phyloP scores from a whole-genome alignment of 2,888 invertebrate species.

The Tiliacea aurago region DNA sequence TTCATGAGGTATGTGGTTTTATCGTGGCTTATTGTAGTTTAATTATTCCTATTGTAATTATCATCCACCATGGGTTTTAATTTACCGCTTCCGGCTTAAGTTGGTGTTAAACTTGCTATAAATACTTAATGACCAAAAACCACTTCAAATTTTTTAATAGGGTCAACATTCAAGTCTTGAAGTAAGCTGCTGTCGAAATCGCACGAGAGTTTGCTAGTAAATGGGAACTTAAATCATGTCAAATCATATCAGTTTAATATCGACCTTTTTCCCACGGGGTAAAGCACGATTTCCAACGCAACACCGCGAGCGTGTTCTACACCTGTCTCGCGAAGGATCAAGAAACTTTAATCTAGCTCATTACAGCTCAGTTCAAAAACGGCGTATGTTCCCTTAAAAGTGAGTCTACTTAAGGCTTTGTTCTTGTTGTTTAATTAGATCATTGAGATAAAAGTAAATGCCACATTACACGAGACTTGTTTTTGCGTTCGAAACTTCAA shows the following conservation, averaged over 20 bases:
- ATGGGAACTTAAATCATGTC: conserved; percentile 77
- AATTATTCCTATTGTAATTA: conserved; percentile 4
- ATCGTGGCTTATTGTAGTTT: background rate
- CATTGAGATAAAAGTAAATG: conserved; percentile 84
- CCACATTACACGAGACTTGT: conserved; percentile 76
- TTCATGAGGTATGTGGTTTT: background rate
- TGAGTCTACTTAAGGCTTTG: conserved; percentile 76
- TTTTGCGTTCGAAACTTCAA: conserved; percentile 75
- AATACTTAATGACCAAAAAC: conserved; percentile 5
- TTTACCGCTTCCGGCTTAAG: background rate
- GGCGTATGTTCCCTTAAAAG: conserved; percentile 75
- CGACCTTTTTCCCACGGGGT: conserved; percentile 71
- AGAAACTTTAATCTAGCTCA: conserved; percentile 84
- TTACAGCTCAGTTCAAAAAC: conserved; percentile 76
- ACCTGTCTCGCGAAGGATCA: conserved; percentile 85
- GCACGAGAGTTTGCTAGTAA: conserved; percentile 77
- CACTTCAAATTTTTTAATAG: conserved; percentile 36
- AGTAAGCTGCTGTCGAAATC: conserved; percentile 79
- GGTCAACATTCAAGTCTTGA: conserved; percentile 61
- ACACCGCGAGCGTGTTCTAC: conserved; percentile 72
- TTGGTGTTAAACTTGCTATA: background rate
- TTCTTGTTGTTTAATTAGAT: conserved; percentile 82
- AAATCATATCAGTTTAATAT: conserved; percentile 66
- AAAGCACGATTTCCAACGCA: conserved; percentile 70
- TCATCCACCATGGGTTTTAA: background rate